A percentile compares a stretch with the other conserved stretches of the same genome.
Conservation (phyloP, 2,797 vertebrate species). For the Cichlasoma orientale region DNA sequence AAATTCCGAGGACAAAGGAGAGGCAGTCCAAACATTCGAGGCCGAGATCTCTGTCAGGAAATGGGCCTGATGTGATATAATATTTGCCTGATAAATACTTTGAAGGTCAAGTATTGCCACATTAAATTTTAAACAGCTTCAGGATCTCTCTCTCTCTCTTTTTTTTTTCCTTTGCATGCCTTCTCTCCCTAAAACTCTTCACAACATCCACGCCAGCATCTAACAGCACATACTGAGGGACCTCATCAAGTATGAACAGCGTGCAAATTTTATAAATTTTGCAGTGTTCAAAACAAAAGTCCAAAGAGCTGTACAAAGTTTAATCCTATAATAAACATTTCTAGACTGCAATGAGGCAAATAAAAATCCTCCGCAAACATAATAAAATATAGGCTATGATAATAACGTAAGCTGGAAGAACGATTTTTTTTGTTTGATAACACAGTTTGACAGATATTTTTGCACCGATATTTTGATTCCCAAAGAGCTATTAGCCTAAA, state of each 20-base stretch:
- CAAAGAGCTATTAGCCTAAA: no score
- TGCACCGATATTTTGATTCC: no score
- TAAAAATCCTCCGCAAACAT: background rate
- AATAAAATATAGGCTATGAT: background rate
- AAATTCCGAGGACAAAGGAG: background rate
- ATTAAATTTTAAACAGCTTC: background rate
- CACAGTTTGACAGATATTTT: no score
- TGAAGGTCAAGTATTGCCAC: no score
- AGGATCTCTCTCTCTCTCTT: background rate
- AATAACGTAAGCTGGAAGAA: background rate
- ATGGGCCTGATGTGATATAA: background rate
- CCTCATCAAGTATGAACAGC: background rate
- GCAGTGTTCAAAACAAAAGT: background rate
- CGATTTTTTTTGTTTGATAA: no score
- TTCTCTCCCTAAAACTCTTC: background rate
- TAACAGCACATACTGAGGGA: background rate
- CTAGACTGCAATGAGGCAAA: background rate
- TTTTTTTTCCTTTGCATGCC: fast-evolving
- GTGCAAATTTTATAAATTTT: background rate
- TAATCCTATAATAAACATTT: background rate
- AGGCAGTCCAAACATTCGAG: background rate
- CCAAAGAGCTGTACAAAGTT: background rate
- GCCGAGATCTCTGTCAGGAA: background rate
- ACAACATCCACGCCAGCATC: background rate
- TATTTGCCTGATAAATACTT: background rate